Evolutionary conservation across 2,113 vertebrate genomes (phyloP), one percentile per base, ranked within the genome.

Genomic region (Tympanuchus pallidicinctus): DNA sequence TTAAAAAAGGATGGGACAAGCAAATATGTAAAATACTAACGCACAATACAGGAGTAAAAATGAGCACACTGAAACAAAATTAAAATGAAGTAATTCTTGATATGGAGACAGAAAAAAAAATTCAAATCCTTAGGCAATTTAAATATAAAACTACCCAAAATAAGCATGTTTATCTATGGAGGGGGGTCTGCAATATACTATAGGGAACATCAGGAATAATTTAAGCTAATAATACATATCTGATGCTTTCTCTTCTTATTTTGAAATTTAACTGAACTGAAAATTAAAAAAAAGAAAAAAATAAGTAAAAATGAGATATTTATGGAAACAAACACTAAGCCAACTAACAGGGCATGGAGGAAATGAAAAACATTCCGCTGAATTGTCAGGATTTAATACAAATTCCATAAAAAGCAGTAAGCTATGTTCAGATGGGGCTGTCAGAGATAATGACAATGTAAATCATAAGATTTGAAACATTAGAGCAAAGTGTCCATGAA

Each of bases 381-480:
- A 93, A 73, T 71, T 89, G 75, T 45, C 74, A 72, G 63, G 40
- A 56, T 76, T 94, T 94, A 91, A 91, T 71, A 89, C 15, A 11
- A 13, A 67, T 50, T 90, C 86, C 74, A 71, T 56, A 88, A 92
- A 91, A 96, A 48, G 64, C 6, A 71, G 70, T 73, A 86, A 95
- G 86, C 64, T 79, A 13, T n/a, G 74, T 22, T 89, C 81, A 94
- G 66, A 84, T 86, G 61, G n/a, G 81, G 38, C 70, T 95, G 90
- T 95, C 84, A 84, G 82, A 94, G 79, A 91, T 95, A 95, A 96
- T 84, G 94, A 94, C 93, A 89, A 94, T 61, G 89, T 73, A 96
- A 95, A 96, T 95, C 87, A 65, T 71, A 72, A 88, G 90, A 94
- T 89, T 88, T 93, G 90, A 95, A 95, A 79, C 47, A 84, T 90